phyloP scores from a whole-genome alignment of 1,140 invertebrate species.

The Hesperophylax magnus region DNA sequence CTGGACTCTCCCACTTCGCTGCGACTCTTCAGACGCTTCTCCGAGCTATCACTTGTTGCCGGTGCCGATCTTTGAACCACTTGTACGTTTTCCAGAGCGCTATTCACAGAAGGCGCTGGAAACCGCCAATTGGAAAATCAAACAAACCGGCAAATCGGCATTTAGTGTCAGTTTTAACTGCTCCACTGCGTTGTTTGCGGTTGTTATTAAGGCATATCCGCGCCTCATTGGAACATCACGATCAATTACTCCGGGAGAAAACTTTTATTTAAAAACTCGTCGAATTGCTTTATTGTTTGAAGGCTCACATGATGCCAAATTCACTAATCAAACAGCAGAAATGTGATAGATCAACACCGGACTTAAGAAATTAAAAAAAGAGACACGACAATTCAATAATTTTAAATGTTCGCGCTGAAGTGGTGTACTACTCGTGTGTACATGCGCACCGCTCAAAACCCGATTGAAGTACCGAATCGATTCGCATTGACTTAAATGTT shows the following conservation, averaged over 20 bases:
- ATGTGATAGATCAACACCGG: background rate
- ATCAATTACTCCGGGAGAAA: background rate
- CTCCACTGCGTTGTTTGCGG: slow-evolving; percentile 8
- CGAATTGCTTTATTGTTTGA: background rate
- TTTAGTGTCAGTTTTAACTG: background rate
- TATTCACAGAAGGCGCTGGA: background rate
- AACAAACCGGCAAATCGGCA: background rate
- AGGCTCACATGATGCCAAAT: background rate
- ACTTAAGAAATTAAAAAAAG: background rate
- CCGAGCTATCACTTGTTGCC: background rate
- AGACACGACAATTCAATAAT: background rate
- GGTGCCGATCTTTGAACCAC: background rate
- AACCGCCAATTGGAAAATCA: background rate
- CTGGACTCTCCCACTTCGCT: no score
- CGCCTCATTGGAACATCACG: slow-evolving; percentile 20
- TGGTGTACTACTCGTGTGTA: no score
- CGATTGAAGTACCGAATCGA: background rate
- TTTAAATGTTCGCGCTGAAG: background rate
- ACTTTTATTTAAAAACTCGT: background rate
- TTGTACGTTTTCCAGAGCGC: background rate
- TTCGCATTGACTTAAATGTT: slow-evolving; percentile 8
- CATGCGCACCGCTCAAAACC: background rate
- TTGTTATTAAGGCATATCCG: background rate
- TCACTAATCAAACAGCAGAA: no score
- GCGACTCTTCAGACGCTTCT: background rate